phyloP scores from a whole-genome alignment of 1,140 invertebrate species.

The Laupala kohalensis region DNA sequence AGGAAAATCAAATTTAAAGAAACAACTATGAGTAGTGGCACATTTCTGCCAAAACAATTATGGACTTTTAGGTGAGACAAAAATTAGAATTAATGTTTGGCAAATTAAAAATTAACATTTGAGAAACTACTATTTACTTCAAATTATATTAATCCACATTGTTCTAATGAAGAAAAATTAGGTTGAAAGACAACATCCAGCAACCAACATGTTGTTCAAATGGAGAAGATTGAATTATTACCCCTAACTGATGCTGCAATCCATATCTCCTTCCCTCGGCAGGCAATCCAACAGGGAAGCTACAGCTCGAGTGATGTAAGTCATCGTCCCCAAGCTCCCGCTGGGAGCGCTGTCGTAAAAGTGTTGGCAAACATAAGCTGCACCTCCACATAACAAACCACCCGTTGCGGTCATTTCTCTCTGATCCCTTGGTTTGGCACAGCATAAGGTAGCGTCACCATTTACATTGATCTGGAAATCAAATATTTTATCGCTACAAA shows the following conservation, averaged over 20 bases:
- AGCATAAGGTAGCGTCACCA: slow-evolving; percentile 84
- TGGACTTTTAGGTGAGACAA: too few relatives aligned
- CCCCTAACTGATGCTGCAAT: slow-evolving; percentile 52
- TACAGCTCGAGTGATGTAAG: slow-evolving; percentile 83
- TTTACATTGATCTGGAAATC: slow-evolving; percentile 56
- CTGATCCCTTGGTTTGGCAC: slow-evolving; percentile 57
- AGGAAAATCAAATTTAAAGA: too few relatives aligned
- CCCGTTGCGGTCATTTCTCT: slow-evolving; percentile 44
- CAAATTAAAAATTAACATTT: too few relatives aligned
- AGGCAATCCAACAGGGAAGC: slow-evolving; percentile 59
- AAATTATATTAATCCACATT: too few relatives aligned
- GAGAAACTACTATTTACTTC: too few relatives aligned
- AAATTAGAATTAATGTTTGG: too few relatives aligned
- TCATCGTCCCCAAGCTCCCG: slow-evolving; percentile 94
- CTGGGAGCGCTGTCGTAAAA: slow-evolving; percentile 97
- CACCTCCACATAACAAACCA: slow-evolving; percentile 71
- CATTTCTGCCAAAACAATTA: too few relatives aligned
- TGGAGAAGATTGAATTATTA: too few relatives aligned
- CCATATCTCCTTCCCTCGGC: slow-evolving; percentile 60
- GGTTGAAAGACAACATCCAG: too few relatives aligned
- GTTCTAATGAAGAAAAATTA: too few relatives aligned
- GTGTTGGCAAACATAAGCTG: slow-evolving; percentile 89
- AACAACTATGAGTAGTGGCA: too few relatives aligned
- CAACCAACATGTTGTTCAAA: too few relatives aligned
- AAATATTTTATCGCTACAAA: neutral